Percentiles rank a stretch among this genome's conserved stretches.
These are phyloP conservation scores for Tragelaphus oryx DNA, from an alignment of 2,797 vertebrate species.

Conservation along the genomic window DNA sequence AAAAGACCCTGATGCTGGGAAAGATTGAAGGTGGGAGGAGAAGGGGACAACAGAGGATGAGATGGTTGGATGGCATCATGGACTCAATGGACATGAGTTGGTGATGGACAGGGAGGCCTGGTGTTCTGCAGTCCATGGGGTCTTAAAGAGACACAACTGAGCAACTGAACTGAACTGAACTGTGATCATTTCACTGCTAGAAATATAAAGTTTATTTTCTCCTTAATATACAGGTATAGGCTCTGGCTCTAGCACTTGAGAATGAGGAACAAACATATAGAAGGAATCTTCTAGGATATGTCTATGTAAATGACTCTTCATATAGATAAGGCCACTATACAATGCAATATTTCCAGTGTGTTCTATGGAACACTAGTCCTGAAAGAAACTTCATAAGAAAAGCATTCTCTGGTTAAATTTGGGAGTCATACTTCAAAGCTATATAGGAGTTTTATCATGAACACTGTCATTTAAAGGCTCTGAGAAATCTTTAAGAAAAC, in stretches of 20 bases:
- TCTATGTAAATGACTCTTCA: not conserved
- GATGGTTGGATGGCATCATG: not conserved
- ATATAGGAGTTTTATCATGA: not conserved
- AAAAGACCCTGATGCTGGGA: not conserved
- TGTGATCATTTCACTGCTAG: not conserved
- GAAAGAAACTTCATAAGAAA: not conserved
- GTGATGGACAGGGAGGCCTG: not conserved
- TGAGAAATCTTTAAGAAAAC: not conserved
- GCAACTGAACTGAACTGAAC: not conserved
- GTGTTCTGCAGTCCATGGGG: not conserved
- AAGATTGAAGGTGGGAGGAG: not conserved
- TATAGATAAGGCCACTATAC: not conserved
- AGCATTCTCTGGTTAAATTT: not conserved
- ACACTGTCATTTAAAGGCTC: not conserved
- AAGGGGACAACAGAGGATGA: not conserved
- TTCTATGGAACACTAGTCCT: not conserved
- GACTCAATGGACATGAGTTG: not conserved
- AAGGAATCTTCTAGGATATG: not conserved
- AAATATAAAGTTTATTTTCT: not conserved
- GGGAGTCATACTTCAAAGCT: not conserved
- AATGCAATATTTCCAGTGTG: not conserved
- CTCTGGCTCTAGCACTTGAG: not conserved
- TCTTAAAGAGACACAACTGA: not conserved
- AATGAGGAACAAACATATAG: not conserved
- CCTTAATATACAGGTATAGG: not conserved